These are phyloP conservation scores for Gallinago undulata DNA, from an alignment of 2,113 vertebrate species.

Conservation along the genomic window DNA sequence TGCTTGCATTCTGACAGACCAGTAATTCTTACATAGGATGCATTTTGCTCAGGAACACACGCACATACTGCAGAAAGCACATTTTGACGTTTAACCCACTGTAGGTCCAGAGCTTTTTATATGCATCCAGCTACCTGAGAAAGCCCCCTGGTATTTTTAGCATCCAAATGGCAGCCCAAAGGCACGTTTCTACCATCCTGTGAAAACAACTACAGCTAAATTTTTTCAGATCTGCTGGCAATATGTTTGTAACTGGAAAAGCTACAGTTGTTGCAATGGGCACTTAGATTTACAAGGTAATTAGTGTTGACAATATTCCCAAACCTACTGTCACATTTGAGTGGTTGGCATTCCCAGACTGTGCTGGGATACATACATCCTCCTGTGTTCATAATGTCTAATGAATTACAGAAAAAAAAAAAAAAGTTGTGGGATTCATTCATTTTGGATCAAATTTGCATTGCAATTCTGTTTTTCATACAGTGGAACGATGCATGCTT, in stretches of 20 bases:
- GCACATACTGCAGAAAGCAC: neutral
- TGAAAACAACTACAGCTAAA: neutral
- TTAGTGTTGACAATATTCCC: neutral
- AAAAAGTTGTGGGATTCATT: neutral
- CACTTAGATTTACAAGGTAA: neutral
- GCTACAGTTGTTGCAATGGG: neutral
- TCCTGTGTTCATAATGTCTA: neutral
- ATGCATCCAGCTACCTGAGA: neutral
- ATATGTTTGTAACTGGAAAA: neutral
- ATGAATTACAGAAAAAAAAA: neutral
- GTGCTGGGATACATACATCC: neutral
- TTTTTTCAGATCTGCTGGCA: neutral
- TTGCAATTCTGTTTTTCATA: neutral
- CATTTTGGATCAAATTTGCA: neutral
- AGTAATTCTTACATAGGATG: neutral
- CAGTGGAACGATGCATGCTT: neutral
- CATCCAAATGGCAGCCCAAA: neutral
- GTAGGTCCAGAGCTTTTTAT: neutral
- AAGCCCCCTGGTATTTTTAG: neutral
- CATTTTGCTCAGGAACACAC: neutral
- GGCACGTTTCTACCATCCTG: neutral
- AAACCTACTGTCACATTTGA: neutral
- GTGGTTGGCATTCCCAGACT: neutral
- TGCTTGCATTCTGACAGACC: neutral
- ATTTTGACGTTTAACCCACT: neutral